Percentiles rank a stretch among this genome's conserved stretches.
Conservation (phyloP, 2,113 vertebrate genomes). For the Peromyscus californicus region DNA sequence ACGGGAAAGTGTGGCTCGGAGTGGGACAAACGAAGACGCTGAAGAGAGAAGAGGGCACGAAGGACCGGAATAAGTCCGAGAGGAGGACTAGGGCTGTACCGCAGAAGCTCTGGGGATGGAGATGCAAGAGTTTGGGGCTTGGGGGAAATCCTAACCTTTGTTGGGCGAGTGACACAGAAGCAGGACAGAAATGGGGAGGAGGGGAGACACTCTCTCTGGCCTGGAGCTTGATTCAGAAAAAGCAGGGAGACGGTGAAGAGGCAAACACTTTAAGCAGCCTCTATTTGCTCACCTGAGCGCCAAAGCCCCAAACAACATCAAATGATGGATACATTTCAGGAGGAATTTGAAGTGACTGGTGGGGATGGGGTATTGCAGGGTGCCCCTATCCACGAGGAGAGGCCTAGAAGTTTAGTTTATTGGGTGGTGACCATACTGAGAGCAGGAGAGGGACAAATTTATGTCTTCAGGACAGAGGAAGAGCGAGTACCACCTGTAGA, state of each 20-base stretch:
- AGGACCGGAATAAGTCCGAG: fast-evolving
- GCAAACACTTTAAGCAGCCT: not conserved
- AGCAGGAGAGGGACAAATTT: not conserved
- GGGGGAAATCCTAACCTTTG: not conserved
- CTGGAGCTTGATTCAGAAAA: not conserved
- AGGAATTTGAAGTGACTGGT: not conserved
- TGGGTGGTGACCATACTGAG: not conserved
- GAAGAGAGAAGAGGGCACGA: fast-evolving
- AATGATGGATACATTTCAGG: not conserved
- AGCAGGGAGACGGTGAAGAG: no score
- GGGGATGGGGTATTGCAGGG: not conserved
- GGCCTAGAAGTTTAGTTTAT: not conserved
- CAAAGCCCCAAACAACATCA: not conserved
- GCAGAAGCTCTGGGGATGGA: not conserved
- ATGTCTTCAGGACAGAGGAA: not conserved
- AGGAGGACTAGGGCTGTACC: not conserved
- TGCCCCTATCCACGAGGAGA: not conserved
- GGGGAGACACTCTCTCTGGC: not conserved
- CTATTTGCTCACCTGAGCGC: not conserved
- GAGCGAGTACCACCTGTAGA: no score
- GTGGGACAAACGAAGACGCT: not conserved
- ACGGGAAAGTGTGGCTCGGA: not conserved
- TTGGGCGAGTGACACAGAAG: not conserved
- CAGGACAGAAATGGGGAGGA: not conserved
- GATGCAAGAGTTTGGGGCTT: not conserved